phyloP scores from a whole-genome alignment of 2,797 vertebrate genomes.

The Clarias fuscus region DNA sequence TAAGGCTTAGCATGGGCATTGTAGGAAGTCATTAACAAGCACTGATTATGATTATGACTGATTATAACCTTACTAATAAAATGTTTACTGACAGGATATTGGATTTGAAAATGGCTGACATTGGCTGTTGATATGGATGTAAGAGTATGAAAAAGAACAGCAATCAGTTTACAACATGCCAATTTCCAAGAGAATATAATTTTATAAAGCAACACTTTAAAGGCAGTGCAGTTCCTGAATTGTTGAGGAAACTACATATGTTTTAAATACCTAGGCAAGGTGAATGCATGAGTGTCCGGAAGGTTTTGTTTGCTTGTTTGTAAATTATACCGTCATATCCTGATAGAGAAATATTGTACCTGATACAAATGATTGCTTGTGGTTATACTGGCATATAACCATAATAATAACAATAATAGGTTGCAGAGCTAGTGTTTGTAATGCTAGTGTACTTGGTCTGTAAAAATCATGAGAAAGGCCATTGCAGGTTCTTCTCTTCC shows the following conservation, averaged over 20 bases:
- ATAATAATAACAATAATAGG: not conserved
- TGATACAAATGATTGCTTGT: not conserved
- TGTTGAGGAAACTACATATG: not conserved
- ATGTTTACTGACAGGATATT: slow-evolving; percentile 17
- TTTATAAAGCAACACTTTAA: not conserved
- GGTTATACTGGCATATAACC: not conserved
- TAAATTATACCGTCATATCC: not conserved
- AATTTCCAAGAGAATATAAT: not conserved
- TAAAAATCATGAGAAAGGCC: not conserved
- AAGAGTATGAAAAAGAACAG: not conserved
- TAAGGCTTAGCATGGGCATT: not conserved
- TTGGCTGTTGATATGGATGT: not conserved
- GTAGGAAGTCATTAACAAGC: not conserved
- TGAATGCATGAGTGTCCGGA: no score
- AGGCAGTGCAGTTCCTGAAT: not conserved
- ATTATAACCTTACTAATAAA: not conserved
- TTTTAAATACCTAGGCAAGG: not conserved
- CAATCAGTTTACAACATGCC: not conserved
- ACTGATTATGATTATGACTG: not conserved
- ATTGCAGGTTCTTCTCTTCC: no score
- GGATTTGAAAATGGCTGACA: not conserved
- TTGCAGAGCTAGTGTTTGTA: not conserved
- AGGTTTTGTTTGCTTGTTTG: no score
- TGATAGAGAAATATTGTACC: not conserved
- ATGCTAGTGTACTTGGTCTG: not conserved